Evolutionary conservation across 2,888 invertebrate genomes (phyloP).

Genomic region (Drosophila neotestacea): DNA sequence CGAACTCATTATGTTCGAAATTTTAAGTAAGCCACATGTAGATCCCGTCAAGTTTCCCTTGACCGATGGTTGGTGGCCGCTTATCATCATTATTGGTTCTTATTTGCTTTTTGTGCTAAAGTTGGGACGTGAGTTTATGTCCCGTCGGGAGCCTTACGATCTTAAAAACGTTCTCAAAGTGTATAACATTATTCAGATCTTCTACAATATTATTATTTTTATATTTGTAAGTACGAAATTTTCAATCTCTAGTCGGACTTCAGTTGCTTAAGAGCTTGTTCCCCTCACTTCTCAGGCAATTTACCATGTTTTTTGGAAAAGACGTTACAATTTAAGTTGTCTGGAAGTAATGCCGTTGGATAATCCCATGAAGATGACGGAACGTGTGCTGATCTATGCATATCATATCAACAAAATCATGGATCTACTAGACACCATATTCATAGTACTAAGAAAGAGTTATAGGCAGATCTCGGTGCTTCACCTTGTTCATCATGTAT

Average conservation of each 20-base stretch:
- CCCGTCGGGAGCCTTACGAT: constrained; percentile 89
- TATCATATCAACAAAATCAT: constrained; percentile 53
- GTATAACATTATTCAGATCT: constrained; percentile 94
- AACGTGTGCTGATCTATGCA: constrained; percentile 25
- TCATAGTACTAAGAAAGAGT: constrained; percentile 67
- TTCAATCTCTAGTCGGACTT: background rate
- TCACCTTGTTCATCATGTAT: constrained; percentile 61
- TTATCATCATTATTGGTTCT: constrained; percentile 86
- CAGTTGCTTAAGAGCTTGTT: background rate
- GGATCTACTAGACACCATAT: constrained; percentile 62
- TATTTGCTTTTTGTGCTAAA: constrained; percentile 92
- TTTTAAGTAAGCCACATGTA: constrained; percentile 38
- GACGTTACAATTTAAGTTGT: constrained; percentile 28
- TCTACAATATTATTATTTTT: constrained; percentile 89
- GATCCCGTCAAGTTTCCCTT: constrained; percentile 85
- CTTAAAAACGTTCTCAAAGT: constrained; percentile 89
- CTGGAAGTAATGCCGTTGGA: constrained; percentile 23
- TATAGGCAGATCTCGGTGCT: constrained; percentile 59
- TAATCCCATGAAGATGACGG: constrained; percentile 28
- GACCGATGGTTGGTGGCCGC: constrained; percentile 89
- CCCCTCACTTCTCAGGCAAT: background rate
- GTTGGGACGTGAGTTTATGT: constrained; percentile 90
- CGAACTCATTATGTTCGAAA: constrained; percentile 32
- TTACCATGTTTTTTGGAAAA: background rate
- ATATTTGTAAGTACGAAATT: constrained; percentile 2